phyloP scores from a whole-genome alignment of 2,797 vertebrate species.

The Danio choprae region DNA sequence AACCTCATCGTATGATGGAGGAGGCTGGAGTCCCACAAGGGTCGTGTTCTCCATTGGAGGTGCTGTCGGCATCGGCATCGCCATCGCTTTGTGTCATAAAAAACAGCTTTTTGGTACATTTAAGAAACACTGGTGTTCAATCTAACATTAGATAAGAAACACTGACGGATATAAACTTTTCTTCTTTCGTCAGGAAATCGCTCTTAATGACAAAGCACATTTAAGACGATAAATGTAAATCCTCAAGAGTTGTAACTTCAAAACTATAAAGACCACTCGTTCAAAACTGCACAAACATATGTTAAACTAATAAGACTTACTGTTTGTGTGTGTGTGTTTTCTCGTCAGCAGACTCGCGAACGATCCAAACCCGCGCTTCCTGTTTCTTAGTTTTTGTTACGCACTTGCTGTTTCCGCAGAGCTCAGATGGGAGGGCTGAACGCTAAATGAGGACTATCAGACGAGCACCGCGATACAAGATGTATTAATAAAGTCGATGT shows the following conservation, averaged over 20 bases:
- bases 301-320: neutral
- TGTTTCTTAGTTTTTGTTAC: constrained; percentile 2
- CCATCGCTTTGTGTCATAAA: neutral
- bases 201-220: no score
- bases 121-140: neutral
- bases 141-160: no score
- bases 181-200: neutral
- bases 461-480: no score
- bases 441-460: neutral
- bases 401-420: neutral
- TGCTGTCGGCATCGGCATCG: constrained; percentile 61
- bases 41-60: constrained; percentile 56
- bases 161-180: no score
- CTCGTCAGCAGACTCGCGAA: no score
- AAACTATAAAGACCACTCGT: neutral
- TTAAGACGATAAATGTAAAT: no score
- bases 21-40: constrained; percentile 39
- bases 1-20: constrained; percentile 65
- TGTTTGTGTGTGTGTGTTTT: neutral
- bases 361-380: neutral
- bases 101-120: neutral
- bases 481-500: neutral
- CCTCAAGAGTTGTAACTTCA: neutral
- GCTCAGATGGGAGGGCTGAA: neutral
- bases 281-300: neutral